These are phyloP conservation scores for Buathra laborator DNA, from an alignment of 2,888 invertebrate genomes.

Conservation along the genomic window DNA sequence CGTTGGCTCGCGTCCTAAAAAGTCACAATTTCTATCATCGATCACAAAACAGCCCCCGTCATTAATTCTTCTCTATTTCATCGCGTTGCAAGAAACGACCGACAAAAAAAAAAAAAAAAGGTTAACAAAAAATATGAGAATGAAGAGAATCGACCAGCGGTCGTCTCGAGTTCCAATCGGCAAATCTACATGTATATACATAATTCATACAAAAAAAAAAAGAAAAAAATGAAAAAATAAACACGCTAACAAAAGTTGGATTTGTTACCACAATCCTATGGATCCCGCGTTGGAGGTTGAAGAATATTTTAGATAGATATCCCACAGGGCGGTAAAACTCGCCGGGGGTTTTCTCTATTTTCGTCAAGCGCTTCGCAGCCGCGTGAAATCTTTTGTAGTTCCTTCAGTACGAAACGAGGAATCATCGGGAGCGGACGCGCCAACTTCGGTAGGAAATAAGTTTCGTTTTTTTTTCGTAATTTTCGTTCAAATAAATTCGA, in stretches of 20 bases:
- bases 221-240: slow-evolving; percentile 50
- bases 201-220: slow-evolving; percentile 78
- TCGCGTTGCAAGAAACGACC: slow-evolving; percentile 69
- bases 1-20: slow-evolving; percentile 72
- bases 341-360: slow-evolving; percentile 26
- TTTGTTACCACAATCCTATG: slow-evolving; percentile 19
- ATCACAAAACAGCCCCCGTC: slow-evolving; percentile 73
- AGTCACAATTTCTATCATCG: slow-evolving; percentile 78
- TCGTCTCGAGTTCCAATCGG: slow-evolving; percentile 59
- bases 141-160: slow-evolving; percentile 31
- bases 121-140: slow-evolving; percentile 47
- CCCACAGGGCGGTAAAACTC: background rate
- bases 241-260: slow-evolving; percentile 46
- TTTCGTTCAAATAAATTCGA: background rate
- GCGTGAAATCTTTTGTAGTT: background rate
- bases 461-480: too few species aligned
- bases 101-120: slow-evolving; percentile 63
- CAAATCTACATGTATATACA: slow-evolving; percentile 81
- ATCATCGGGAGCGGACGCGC: background rate
- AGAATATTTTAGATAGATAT: background rate
- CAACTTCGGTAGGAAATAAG: background rate
- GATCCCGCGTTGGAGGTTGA: background rate
- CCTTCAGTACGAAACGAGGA: background rate
- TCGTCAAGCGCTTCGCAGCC: background rate
- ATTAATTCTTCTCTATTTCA: slow-evolving; percentile 76